These are phyloP conservation scores for Caligus rogercresseyi DNA, from an alignment of 1,140 invertebrate species.

Conservation along the genomic window DNA sequence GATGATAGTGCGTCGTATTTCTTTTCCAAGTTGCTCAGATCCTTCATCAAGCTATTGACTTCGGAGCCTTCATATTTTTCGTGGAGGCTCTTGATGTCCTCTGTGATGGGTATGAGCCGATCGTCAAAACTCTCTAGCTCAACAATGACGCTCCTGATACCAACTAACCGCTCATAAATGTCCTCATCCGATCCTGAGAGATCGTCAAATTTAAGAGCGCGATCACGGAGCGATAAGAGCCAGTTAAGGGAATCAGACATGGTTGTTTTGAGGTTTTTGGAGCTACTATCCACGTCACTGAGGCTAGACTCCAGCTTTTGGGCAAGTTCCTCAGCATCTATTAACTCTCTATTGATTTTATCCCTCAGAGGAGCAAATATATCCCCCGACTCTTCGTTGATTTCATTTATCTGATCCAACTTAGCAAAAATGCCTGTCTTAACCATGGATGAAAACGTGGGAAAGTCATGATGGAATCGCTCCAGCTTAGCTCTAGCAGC, in stretches of 20 bases:
- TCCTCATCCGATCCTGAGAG: slow-evolving; percentile 66
- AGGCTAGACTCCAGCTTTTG: slow-evolving; percentile 52
- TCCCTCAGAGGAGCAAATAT: slow-evolving; percentile 47
- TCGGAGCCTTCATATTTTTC: slow-evolving; percentile 59
- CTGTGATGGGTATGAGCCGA: slow-evolving; percentile 45
- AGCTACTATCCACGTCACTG: slow-evolving; percentile 47
- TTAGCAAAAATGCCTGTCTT: slow-evolving; percentile 57
- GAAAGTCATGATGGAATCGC: slow-evolving; percentile 69
- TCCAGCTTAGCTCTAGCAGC: slow-evolving; percentile 51
- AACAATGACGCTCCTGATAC: slow-evolving; percentile 44
- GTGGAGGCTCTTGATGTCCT: slow-evolving; percentile 49
- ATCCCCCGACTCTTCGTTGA: slow-evolving; percentile 47
- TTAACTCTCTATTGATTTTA: slow-evolving; percentile 56
- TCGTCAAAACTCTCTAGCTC: slow-evolving; percentile 41
- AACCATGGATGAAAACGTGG: slow-evolving; percentile 50
- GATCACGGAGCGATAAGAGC: slow-evolving; percentile 56
- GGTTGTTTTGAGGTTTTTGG: slow-evolving; percentile 46
- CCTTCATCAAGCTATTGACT: slow-evolving; percentile 49
- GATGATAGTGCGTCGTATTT: slow-evolving; percentile 49
- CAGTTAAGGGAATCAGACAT: slow-evolving; percentile 48
- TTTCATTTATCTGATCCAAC: slow-evolving; percentile 56
- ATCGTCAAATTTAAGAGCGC: slow-evolving; percentile 74
- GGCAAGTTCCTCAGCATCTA: slow-evolving; percentile 48
- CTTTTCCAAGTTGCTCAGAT: slow-evolving; percentile 54
- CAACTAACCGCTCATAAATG: slow-evolving; percentile 54